Conservation (phyloP, 1,140 invertebrate species). For the Armadillidium nasatum region DNA sequence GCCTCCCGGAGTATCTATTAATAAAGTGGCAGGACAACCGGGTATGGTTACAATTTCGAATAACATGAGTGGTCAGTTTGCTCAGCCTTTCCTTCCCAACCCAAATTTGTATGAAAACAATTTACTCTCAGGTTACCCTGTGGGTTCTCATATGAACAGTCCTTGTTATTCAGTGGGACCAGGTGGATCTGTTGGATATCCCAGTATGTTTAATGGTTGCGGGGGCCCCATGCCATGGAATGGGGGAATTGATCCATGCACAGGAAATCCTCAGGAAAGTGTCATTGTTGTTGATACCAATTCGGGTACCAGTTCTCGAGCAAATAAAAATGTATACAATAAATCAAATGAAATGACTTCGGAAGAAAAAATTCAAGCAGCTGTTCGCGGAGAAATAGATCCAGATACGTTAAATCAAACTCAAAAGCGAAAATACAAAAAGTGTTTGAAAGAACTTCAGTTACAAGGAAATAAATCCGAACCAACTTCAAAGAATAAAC, state of each 20-base stretch:
- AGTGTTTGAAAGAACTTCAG: constrained; percentile 35
- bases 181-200: not conserved
- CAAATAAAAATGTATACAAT: not conserved
- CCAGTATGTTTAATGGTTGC: not conserved
- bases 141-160: not conserved
- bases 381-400: constrained; percentile 38
- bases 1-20: constrained; percentile 44
- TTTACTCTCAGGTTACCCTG: constrained; percentile 30
- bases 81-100: constrained; percentile 37
- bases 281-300: constrained; percentile 33
- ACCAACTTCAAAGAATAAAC: constrained; percentile 7
- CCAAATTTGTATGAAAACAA: constrained; percentile 36
- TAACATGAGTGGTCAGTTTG: constrained; percentile 40
- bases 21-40: constrained; percentile 43
- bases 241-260: not conserved
- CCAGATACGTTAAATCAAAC: constrained; percentile 37
- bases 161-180: not conserved
- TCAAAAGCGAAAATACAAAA: constrained; percentile 43
- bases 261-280: constrained; percentile 26
- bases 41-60: constrained; percentile 44
- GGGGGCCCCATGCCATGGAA: not conserved
- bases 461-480: constrained; percentile 32
- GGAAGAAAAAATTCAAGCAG: constrained; percentile 39
- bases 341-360: constrained; percentile 31
- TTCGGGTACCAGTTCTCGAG: not conserved